These are phyloP conservation scores for Drosophila mojavensis DNA, from an alignment of 1,140 invertebrate genomes.

Conservation along the genomic window DNA sequence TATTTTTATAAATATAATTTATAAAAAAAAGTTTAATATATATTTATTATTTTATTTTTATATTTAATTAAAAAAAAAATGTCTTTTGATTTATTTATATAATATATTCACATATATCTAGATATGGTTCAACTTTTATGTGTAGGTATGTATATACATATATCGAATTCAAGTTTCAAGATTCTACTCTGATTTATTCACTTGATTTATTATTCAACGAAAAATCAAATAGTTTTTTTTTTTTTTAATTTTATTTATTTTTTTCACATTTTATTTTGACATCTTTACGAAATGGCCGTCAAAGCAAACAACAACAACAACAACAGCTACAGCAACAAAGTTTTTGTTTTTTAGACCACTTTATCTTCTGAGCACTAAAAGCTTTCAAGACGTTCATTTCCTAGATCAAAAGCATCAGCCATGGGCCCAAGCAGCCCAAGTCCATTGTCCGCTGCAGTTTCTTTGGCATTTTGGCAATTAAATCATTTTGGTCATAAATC, in stretches of 20 bases:
- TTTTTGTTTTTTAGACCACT: neutral
- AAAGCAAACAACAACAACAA: neutral
- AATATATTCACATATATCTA: too few relatives aligned
- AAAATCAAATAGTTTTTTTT: neutral
- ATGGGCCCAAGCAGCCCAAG: too few relatives aligned
- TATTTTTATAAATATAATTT: too few relatives aligned
- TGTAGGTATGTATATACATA: too few relatives aligned
- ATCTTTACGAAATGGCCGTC: neutral
- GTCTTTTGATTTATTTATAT: too few relatives aligned
- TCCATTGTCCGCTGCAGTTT: neutral
- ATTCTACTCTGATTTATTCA: neutral
- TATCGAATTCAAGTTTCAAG: too few relatives aligned
- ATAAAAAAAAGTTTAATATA: too few relatives aligned
- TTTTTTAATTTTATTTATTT: too few relatives aligned
- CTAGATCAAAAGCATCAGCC: neutral
- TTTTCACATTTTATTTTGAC: neutral
- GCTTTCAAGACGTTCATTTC: neutral
- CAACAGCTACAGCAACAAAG: neutral
- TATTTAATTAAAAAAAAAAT: too few relatives aligned
- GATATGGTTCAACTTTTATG: too few relatives aligned
- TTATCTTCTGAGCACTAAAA: neutral
- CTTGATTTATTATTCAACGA: neutral
- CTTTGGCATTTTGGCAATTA: slow-evolving; percentile 67
- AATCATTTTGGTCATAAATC: slow-evolving; percentile 74
- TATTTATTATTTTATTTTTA: too few relatives aligned